Conservation (phyloP, 2,113 vertebrate species). For the Rhegmatorhina hoffmannsi region DNA sequence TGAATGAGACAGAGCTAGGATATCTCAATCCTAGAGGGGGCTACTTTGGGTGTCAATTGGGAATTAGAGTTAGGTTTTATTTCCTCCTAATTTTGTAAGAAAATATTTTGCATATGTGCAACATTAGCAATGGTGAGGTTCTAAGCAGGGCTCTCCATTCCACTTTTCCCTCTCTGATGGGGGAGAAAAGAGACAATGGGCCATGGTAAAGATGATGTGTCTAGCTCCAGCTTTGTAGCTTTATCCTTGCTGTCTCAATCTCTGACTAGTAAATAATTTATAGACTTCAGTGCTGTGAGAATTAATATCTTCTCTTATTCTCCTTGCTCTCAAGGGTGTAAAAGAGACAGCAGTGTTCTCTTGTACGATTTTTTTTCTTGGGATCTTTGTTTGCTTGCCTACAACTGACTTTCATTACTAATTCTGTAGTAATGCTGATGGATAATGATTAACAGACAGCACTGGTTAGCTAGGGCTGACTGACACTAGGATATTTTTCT, state of each 20-base stretch:
- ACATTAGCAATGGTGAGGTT: background rate
- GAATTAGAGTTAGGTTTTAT: background rate
- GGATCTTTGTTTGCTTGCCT: background rate
- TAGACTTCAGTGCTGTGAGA: background rate
- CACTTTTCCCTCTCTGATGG: background rate
- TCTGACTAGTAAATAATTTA: conserved; percentile 16
- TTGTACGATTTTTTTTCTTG: background rate
- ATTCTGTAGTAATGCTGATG: background rate
- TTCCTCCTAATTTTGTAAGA: background rate
- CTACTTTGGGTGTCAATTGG: background rate
- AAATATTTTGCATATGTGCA: background rate
- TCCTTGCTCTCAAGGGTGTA: background rate
- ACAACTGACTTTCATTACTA: background rate
- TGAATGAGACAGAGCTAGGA: background rate
- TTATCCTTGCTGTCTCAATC: background rate
- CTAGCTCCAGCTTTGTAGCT: background rate
- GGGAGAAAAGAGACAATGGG: background rate
- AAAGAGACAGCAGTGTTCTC: background rate
- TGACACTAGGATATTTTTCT: background rate
- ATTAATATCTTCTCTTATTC: background rate
- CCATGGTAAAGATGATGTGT: background rate
- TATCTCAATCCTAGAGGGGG: background rate
- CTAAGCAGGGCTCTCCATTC: background rate
- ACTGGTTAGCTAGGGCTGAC: background rate
- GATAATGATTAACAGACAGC: background rate